Evolutionary conservation across 1,140 invertebrate species (phyloP), one percentile per base, ranked within the genome.

Genomic region (Musca vetustissima): DNA sequence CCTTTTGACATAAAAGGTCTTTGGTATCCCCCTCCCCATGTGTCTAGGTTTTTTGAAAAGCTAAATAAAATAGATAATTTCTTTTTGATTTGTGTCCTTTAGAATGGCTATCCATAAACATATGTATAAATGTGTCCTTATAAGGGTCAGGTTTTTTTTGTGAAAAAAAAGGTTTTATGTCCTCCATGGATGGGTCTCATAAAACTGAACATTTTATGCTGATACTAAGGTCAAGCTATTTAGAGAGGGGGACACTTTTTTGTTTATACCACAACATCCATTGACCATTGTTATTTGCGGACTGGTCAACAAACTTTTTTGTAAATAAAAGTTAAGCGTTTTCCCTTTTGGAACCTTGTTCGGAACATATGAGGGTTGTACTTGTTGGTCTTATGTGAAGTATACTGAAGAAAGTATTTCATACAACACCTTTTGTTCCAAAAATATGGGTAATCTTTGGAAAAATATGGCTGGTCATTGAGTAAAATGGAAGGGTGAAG

Each of bases 1-100:
- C 57, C 57, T 61, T 43, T 24, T 55, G 11, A 43, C 11, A 43
- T 43, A 43, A 43, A 43, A 13, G 36, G 11, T 13, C 11, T 43
- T 43, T 43, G 36, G 1, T 11, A 11, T 1, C 13, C 11, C 6
- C 13, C 6, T 43, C 4, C 36, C 36, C 36, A 43, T 43, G 36
- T 43, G 6, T 43, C 36, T 11, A 43, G 36, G 1, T 43, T 22
- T n/a, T n/a, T 19, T 43, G n/a, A 61, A 61, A 61, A 61, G 57
- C 57, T 43, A 32, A 11, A 19, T 52, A 17, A 61, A 61, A 61
- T 28, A 28, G 57, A 61, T 61, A 61, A 61, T 61, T 61, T 61
- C 57, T 61, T 61, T 61, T 61, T 61, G 57, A 61, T 61, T 61
- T 61, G 57, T 61, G 57, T 17, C n/a, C 57, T 43, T 7, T 19